A percentile compares a stretch with the other conserved stretches of the same genome.
phyloP scores from a whole-genome alignment of 2,797 vertebrate genomes.

The Sandelia bainsii region DNA sequence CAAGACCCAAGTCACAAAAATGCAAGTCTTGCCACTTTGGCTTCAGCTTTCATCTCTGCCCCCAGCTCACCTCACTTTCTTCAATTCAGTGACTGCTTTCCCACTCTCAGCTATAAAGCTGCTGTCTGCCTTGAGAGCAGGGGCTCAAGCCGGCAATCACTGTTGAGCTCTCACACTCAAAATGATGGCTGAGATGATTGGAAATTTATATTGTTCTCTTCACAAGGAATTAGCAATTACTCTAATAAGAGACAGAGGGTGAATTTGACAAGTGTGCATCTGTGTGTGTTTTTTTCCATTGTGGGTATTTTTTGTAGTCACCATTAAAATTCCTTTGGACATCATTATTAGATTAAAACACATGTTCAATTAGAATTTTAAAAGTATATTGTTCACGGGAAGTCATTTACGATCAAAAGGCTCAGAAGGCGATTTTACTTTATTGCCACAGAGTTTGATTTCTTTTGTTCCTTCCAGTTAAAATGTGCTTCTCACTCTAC shows the following conservation, averaged over 20 bases:
- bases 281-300: not conserved
- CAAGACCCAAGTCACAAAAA: slow-evolving; percentile 60
- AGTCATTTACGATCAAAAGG: slow-evolving; percentile 59
- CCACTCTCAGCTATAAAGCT: slow-evolving; percentile 61
- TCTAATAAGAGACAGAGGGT: slow-evolving; percentile 41
- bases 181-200: slow-evolving; percentile 54
- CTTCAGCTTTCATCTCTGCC: slow-evolving; percentile 71
- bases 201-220: slow-evolving; percentile 57
- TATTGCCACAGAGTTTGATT: slow-evolving; percentile 56
- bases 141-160: slow-evolving; percentile 49
- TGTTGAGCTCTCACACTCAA: slow-evolving; percentile 42
- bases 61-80: slow-evolving; percentile 58
- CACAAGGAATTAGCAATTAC: slow-evolving; percentile 55
- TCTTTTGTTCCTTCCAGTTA: slow-evolving; percentile 59
- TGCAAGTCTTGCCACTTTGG: slow-evolving; percentile 62
- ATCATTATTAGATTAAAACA: slow-evolving; percentile 56
- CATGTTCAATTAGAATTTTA: slow-evolving; percentile 50
- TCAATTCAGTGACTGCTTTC: slow-evolving; percentile 61
- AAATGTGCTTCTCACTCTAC: slow-evolving; percentile 35
- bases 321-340: slow-evolving; percentile 49
- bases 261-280: slow-evolving; percentile 9
- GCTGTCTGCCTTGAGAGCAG: slow-evolving; percentile 48
- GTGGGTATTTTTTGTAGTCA: slow-evolving; percentile 13
- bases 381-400: slow-evolving; percentile 52
- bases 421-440: slow-evolving; percentile 65